phyloP scores from a whole-genome alignment of 1,140 invertebrate genomes.

The Macrobrachium nipponense region DNA sequence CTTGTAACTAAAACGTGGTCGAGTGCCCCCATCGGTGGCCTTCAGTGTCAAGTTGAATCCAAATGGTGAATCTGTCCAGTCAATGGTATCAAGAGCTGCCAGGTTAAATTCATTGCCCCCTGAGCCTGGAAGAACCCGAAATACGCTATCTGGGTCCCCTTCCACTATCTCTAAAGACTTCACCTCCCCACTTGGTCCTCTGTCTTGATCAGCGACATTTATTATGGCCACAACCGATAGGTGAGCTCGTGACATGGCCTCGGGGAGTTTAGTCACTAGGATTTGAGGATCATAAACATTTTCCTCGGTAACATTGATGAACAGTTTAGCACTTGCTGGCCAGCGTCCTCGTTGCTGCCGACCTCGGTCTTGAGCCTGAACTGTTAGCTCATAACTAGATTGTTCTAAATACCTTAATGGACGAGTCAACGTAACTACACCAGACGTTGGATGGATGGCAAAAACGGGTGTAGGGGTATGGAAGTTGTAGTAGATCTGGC shows the following conservation, averaged over 20 bases:
- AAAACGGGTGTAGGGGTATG: conserved; percentile 85
- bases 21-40: conserved; percentile 86
- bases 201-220: conserved; percentile 84
- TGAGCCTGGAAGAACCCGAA: conserved; percentile 76
- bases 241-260: conserved; percentile 85
- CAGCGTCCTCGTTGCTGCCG: conserved; percentile 68
- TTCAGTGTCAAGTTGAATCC: conserved; percentile 89
- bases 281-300: conserved; percentile 90
- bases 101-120: conserved; percentile 70
- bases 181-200: conserved; percentile 86
- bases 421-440: conserved; percentile 86
- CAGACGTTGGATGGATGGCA: conserved; percentile 91
- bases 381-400: conserved; percentile 79
- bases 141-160: conserved; percentile 89
- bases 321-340: conserved; percentile 79
- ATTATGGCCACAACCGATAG: conserved; percentile 91
- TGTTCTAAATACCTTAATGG: conserved; percentile 79
- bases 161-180: conserved; percentile 86
- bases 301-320: conserved; percentile 83
- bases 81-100: conserved; percentile 80
- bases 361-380: conserved; percentile 87
- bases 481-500: conserved; percentile 96
- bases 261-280: conserved; percentile 78
- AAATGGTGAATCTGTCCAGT: conserved; percentile 79
- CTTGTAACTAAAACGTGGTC: conserved; percentile 80